Percentiles rank a stretch among this genome's conserved stretches.
phyloP scores from a whole-genome alignment of 2,797 vertebrate species.

The Sciaenops ocellatus region DNA sequence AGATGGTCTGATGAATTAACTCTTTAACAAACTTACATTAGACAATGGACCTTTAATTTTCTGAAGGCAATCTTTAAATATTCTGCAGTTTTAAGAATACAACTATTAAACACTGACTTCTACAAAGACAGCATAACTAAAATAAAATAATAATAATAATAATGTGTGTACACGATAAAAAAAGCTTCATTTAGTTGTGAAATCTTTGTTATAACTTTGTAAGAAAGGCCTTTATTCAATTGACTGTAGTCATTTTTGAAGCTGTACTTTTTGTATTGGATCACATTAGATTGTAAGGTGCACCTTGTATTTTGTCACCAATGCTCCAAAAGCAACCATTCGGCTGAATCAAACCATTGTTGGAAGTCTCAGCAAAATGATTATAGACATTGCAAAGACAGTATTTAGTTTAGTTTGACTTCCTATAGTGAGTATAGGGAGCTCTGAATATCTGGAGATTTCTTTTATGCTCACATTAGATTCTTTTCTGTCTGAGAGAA shows the following conservation, averaged over 20 bases:
- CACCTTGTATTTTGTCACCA: neutral
- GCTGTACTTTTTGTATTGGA: neutral
- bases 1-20: too few relatives aligned
- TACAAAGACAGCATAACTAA: too few relatives aligned
- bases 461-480: neutral
- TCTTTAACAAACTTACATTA: too few relatives aligned
- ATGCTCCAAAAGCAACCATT: neutral
- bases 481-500: neutral
- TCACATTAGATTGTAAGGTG: neutral
- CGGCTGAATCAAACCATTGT: neutral
- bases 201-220: neutral
- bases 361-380: neutral
- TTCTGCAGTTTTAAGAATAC: too few relatives aligned
- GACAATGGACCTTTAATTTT: too few relatives aligned
- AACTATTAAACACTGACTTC: too few relatives aligned
- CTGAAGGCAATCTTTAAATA: too few relatives aligned
- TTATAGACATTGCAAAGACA: neutral
- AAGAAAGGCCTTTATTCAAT: neutral
- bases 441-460: neutral
- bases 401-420: neutral
- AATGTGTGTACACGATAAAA: too few relatives aligned
- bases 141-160: too few relatives aligned
- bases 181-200: too few relatives aligned
- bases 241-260: neutral
- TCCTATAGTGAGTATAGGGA: too few relatives aligned